A percentile compares a stretch with the other conserved stretches of the same genome.
Evolutionary conservation across 1,140 invertebrate species (phyloP).

Genomic region (Ylistrum balloti): DNA sequence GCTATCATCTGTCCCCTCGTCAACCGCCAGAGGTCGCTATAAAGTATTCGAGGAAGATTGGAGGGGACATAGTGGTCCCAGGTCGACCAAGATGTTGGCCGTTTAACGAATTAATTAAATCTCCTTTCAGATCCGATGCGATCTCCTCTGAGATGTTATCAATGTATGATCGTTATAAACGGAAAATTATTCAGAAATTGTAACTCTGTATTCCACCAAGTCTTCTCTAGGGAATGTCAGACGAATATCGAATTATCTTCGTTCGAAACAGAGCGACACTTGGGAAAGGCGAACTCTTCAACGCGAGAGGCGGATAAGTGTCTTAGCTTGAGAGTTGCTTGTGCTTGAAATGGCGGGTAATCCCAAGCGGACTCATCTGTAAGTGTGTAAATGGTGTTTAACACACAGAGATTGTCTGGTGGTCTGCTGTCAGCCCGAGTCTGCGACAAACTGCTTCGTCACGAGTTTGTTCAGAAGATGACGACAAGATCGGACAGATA

Average conservation of each 20-base stretch:
- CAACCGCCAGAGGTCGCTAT: not conserved
- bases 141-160: slow-evolving; percentile 16
- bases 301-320: not conserved
- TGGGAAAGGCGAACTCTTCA: slow-evolving; percentile 25
- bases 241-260: not conserved
- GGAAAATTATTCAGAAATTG: slow-evolving; percentile 14
- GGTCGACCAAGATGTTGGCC: slow-evolving; percentile 10
- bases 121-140: not conserved
- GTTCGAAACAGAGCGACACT: not conserved
- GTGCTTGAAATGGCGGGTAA: not conserved
- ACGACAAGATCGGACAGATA: not conserved
- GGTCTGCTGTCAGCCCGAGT: not conserved
- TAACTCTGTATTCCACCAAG: not conserved
- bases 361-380: not conserved
- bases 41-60: slow-evolving; percentile 7
- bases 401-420: slow-evolving; percentile 1
- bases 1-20: slow-evolving; percentile 30
- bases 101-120: slow-evolving; percentile 36
- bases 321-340: slow-evolving; percentile 22
- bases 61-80: slow-evolving; percentile 10
- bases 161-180: slow-evolving; percentile 40
- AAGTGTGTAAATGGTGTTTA: not conserved
- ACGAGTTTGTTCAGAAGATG: not conserved
- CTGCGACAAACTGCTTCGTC: not conserved
- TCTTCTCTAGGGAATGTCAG: not conserved